Evolutionary conservation across 1,140 invertebrate genomes (phyloP).

Genomic region (Lutraria rhynchaena): DNA sequence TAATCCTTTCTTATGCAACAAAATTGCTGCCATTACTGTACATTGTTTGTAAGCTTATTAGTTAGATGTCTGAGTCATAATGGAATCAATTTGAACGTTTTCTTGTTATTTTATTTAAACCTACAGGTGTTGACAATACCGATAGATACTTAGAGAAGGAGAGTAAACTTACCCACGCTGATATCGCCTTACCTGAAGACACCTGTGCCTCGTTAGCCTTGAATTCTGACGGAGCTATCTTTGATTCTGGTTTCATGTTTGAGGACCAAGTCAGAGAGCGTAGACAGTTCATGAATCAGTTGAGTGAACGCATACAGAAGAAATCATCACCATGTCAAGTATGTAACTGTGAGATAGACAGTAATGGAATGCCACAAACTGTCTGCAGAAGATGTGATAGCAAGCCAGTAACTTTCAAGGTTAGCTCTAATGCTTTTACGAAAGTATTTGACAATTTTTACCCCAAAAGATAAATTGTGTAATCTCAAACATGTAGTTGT

Average conservation of each 20-base stretch:
- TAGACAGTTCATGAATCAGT: slow-evolving; percentile 88
- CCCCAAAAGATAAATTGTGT: background rate
- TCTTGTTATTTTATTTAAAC: too few species aligned
- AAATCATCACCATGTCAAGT: slow-evolving; percentile 86
- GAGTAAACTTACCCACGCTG: slow-evolving; percentile 86
- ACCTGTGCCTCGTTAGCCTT: slow-evolving; percentile 90
- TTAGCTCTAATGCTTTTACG: too few species aligned
- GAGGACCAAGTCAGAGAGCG: slow-evolving; percentile 79
- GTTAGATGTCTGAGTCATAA: too few species aligned
- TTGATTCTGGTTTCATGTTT: slow-evolving; percentile 75
- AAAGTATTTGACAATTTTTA: background rate
- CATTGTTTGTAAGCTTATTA: too few species aligned
- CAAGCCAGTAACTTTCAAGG: slow-evolving; percentile 9
- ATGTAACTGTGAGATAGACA: slow-evolving; percentile 87
- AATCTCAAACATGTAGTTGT: background rate
- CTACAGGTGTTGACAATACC: slow-evolving; percentile 87
- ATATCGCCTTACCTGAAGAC: slow-evolving; percentile 89
- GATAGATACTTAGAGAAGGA: slow-evolving; percentile 84
- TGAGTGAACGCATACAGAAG: slow-evolving; percentile 86
- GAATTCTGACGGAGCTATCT: slow-evolving; percentile 89
- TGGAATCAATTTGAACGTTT: too few species aligned
- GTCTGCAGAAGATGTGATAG: slow-evolving; percentile 79
- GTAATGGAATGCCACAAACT: slow-evolving; percentile 80
- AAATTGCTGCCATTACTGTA: too few species aligned
- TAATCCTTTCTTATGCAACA: too few species aligned